Percentiles rank a stretch among this genome's conserved stretches.
Evolutionary conservation across 2,797 vertebrate species (phyloP).

Genomic region (Podargus strigoides): DNA sequence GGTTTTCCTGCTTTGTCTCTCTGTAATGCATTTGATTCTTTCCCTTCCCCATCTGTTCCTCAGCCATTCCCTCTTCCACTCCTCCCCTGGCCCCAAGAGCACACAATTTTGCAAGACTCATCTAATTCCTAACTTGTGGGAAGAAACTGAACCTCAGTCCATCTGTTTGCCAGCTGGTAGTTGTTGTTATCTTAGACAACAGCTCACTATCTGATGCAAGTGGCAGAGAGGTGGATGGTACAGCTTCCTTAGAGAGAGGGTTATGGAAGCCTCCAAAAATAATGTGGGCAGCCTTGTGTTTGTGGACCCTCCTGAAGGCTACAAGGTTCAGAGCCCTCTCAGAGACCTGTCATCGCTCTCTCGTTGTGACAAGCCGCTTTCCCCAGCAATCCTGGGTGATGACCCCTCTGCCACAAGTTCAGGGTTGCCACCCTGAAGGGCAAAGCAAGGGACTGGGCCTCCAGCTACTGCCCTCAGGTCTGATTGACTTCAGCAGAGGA

Average conservation of each 20-base stretch:
- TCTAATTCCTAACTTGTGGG: background rate
- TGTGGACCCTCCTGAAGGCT: background rate
- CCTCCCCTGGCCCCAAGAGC: background rate
- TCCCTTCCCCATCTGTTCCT: background rate
- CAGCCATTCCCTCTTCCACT: background rate
- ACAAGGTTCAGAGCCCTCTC: background rate
- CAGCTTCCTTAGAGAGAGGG: background rate
- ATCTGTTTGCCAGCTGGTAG: slow-evolving; percentile 25
- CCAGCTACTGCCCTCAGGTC: background rate
- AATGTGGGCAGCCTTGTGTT: background rate
- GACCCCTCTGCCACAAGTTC: background rate
- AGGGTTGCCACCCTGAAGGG: background rate
- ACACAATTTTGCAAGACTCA: background rate
- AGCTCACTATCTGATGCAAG: background rate
- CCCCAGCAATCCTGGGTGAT: background rate
- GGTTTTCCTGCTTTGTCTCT: background rate
- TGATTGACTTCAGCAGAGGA: background rate
- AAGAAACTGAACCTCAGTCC: background rate
- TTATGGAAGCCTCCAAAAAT: background rate
- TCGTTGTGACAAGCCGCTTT: background rate
- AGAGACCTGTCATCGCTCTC: background rate
- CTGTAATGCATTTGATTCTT: background rate
- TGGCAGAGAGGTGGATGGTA: background rate
- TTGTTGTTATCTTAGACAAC: background rate
- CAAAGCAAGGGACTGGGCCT: background rate